A percentile compares a stretch with the other conserved stretches of the same genome.
Evolutionary conservation across 1,140 invertebrate species (phyloP).

Genomic region (Doryteuthis pealeii): DNA sequence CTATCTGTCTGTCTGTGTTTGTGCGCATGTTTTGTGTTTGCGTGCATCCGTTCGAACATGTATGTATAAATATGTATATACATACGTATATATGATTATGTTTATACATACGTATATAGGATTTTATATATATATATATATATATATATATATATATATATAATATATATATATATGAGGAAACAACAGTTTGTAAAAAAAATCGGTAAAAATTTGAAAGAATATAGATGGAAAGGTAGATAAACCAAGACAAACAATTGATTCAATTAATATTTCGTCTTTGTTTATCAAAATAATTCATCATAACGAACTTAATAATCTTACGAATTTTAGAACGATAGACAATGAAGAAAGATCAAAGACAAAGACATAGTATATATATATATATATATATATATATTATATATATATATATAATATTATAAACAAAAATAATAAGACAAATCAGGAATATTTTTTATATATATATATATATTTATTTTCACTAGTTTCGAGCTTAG

Average conservation of each 20-base stretch:
- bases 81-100: neutral
- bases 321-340: neutral
- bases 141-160: neutral
- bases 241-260: too few relatives aligned
- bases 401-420: neutral
- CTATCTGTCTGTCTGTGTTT: neutral
- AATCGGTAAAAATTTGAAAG: neutral
- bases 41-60: neutral
- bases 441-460: too few relatives aligned
- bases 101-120: neutral
- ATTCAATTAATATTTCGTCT: too few relatives aligned
- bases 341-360: too few relatives aligned
- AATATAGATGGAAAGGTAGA: too few relatives aligned
- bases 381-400: conserved; percentile 4
- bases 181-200: too few relatives aligned
- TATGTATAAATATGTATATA: neutral
- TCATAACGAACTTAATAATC: neutral
- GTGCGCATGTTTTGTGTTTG: too few relatives aligned
- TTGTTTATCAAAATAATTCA: too few relatives aligned
- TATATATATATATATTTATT: too few relatives aligned
- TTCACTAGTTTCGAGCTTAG: too few relatives aligned
- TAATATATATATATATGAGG: neutral
- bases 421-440: too few relatives aligned
- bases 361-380: too few relatives aligned
- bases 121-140: neutral